phyloP scores from a whole-genome alignment of 2,888 invertebrate genomes.

The Tanytarsus gracilentus region DNA sequence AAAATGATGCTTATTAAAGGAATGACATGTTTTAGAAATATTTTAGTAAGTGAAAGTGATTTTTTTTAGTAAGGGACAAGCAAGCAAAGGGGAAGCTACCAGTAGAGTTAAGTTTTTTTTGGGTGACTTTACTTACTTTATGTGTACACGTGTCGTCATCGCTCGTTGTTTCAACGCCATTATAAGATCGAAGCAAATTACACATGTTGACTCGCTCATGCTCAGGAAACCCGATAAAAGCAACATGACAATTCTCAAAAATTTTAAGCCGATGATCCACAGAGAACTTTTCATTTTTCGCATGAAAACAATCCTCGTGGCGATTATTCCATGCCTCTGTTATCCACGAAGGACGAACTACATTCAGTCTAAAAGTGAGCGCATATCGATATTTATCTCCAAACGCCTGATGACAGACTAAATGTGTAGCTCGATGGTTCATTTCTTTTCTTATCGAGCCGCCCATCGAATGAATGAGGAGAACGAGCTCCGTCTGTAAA shows the following conservation, averaged over 20 bases:
- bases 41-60: background rate
- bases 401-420: conserved; percentile 80
- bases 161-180: conserved; percentile 65
- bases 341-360: conserved; percentile 84
- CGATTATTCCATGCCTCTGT: conserved; percentile 76
- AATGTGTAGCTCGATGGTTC: conserved; percentile 80
- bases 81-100: too few species aligned
- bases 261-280: conserved; percentile 71
- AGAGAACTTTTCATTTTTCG: conserved; percentile 59
- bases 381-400: conserved; percentile 94
- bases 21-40: background rate
- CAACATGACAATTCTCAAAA: conserved; percentile 77
- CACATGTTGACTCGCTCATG: conserved; percentile 90
- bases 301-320: conserved; percentile 58
- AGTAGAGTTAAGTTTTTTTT: background rate
- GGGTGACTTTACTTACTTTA: conserved; percentile 59
- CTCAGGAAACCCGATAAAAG: conserved; percentile 81
- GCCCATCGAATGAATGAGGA: conserved; percentile 91
- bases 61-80: background rate
- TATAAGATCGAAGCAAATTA: conserved; percentile 77
- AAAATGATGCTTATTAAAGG: background rate
- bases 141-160: conserved; percentile 84
- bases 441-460: conserved; percentile 90
- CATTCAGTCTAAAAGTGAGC: conserved; percentile 77
- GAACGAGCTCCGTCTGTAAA: conserved; percentile 68